Conservation (phyloP, 2,888 invertebrate species). For the Nomada goodeniana region DNA sequence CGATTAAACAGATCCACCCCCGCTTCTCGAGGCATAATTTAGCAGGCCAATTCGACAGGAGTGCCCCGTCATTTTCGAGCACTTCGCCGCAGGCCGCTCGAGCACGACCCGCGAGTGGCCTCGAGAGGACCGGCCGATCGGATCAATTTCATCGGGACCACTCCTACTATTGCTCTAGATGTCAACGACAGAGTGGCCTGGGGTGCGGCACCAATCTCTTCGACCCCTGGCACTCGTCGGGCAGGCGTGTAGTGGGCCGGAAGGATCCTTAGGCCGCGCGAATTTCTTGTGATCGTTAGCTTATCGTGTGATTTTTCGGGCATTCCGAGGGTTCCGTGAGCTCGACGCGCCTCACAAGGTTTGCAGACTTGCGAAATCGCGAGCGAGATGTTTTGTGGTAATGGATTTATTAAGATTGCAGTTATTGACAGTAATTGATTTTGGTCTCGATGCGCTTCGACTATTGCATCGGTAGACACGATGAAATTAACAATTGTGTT, state of each 20-base stretch:
- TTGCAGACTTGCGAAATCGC: too few relatives aligned
- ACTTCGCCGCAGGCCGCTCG: slow-evolving; percentile 31
- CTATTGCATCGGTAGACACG: too few relatives aligned
- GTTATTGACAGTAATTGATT: too few relatives aligned
- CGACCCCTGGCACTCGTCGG: slow-evolving; percentile 18
- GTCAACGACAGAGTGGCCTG: slow-evolving; percentile 62
- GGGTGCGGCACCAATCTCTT: slow-evolving; percentile 36
- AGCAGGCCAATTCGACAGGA: slow-evolving; percentile 61
- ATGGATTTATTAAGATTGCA: too few relatives aligned
- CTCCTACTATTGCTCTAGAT: slow-evolving; percentile 60
- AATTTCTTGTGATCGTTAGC: slow-evolving; percentile 1
- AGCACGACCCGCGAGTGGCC: slow-evolving; percentile 59
- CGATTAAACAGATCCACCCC: slow-evolving; percentile 59
- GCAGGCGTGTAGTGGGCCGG: slow-evolving; percentile 10
- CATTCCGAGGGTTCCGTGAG: too few relatives aligned
- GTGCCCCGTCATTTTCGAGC: slow-evolving; percentile 59
- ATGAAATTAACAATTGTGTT: too few relatives aligned
- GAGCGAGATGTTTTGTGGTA: too few relatives aligned
- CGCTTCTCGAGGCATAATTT: slow-evolving; percentile 44
- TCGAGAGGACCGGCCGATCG: slow-evolving; percentile 64
- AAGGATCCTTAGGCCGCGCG: slow-evolving; percentile 12
- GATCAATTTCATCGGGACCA: slow-evolving; percentile 67
- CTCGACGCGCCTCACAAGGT: too few relatives aligned
- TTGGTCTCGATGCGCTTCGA: too few relatives aligned
- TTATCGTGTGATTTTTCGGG: too few relatives aligned